A percentile compares a stretch with the other conserved stretches of the same genome.
These are phyloP conservation scores for Dasyornis broadbenti DNA, from an alignment of 2,113 vertebrate genomes.

Conservation along the genomic window DNA sequence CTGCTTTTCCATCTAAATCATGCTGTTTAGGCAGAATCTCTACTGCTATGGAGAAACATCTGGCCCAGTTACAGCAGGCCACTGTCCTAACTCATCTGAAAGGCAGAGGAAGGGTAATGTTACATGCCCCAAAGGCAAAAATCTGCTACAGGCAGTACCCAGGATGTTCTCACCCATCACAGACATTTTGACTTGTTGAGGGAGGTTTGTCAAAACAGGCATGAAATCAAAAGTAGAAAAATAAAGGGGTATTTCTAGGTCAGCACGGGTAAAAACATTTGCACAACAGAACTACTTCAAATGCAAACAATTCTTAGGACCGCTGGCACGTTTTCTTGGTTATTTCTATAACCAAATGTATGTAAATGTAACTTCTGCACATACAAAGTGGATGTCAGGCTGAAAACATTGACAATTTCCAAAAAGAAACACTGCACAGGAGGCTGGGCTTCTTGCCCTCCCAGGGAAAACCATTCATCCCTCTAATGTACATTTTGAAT, in stretches of 20 bases:
- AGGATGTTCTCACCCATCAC: not conserved
- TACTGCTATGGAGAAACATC: conserved; percentile 42
- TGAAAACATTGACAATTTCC: not conserved
- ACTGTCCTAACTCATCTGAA: conserved; percentile 17
- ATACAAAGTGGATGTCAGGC: not conserved
- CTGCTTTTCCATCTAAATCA: conserved; percentile 47
- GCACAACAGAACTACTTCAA: not conserved
- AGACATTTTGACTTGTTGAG: not conserved
- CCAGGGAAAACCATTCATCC: not conserved
- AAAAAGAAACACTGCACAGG: not conserved
- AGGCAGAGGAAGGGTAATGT: conserved; percentile 44
- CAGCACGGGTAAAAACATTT: not conserved
- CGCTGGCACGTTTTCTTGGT: not conserved
- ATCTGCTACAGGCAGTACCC: not conserved
- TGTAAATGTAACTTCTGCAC: not conserved
- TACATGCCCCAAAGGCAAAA: conserved; percentile 32
- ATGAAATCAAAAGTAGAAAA: not conserved
- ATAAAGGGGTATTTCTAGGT: not conserved
- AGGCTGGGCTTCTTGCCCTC: not conserved
- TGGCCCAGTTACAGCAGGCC: conserved; percentile 35
- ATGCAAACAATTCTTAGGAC: not conserved
- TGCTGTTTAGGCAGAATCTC: conserved; percentile 13
- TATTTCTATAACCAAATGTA: not conserved
- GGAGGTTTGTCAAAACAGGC: not conserved
- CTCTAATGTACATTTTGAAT: not conserved